Base-by-base conservation (phyloP, 2,113 vertebrate genomes). In the Piaya cayana region DNA sequence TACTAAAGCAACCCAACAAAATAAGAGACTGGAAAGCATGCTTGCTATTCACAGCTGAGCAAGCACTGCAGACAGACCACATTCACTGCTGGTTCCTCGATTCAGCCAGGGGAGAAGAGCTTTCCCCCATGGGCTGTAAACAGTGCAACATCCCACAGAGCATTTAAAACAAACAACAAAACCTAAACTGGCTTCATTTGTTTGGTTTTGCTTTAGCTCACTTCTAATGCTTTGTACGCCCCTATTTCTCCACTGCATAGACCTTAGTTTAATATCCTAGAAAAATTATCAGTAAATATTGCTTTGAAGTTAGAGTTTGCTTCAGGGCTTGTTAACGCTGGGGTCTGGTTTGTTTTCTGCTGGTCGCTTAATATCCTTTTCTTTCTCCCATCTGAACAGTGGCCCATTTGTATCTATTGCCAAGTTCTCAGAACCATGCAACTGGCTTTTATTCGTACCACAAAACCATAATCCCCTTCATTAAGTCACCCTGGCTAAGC, bases 41-140 rank as follows among this genome's bases (percentile, higher is more conserved):
- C 23, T 55, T 37, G 49, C 63, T 18, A 12, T 37, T 65, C 49
- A 37, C 27, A 76, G 60, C 36, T 63, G 32, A 53, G 37, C 13
- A 59, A 82, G 14, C 0, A 0, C 45, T 42, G 34, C 6, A 16
- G 32, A 17, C 4, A 55, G 30, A 5, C 52, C 2, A 0, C 4
- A 8, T 2, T 39, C 49, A 9, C 43, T 18, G 25, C 19, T 30
- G 15, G 39, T 11, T 29, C 60, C 45, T 53, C 0, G 0, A 21
- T 30, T 58, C 45, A 60, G 15, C n/a, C 36, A 70, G 22, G 22
- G 22, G 42, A 86, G n/a, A 68, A 70, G 21, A 60, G 15, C 60
- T 47, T 34, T 56, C 36, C 55, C 11, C 63, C 42, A 26, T 8
- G 22, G 16, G 17, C 1, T 80, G 9, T 25, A 14, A 85, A 55